Conservation (phyloP, 2,888 invertebrate species). For the Aethes cnicana region DNA sequence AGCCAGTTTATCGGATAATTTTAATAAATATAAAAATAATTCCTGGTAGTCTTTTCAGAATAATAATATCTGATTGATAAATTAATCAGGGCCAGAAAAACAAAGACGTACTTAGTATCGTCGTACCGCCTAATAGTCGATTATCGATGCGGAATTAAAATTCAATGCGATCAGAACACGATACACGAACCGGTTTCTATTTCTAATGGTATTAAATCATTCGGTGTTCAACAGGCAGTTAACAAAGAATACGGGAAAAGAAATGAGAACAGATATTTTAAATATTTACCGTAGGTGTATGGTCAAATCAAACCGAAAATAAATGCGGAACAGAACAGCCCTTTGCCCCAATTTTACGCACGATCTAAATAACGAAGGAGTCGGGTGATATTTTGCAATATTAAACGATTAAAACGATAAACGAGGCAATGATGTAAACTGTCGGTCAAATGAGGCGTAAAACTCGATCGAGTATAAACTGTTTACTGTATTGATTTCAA, state of each 20-base stretch:
- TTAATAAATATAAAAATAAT: no score
- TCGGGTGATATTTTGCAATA: conserved; percentile 11
- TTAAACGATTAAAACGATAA: conserved; percentile 15
- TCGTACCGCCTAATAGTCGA: no score
- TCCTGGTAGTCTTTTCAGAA: no score
- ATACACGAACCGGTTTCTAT: conserved; percentile 35
- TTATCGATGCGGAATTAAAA: neutral
- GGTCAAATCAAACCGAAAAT: conserved; percentile 48
- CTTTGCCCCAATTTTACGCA: conserved; percentile 6
- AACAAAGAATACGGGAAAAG: conserved; percentile 34
- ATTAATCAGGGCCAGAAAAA: no score
- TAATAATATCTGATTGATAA: no score
- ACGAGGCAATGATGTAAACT: conserved; percentile 17
- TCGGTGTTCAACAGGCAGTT: neutral
- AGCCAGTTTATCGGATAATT: no score
- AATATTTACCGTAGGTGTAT: conserved; percentile 50
- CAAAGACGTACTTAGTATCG: no score
- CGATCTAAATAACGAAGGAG: conserved; percentile 4
- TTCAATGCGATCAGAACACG: conserved; percentile 6
- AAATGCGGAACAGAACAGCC: conserved; percentile 37
- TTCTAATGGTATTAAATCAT: conserved; percentile 33
- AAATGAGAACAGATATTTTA: conserved; percentile 31
- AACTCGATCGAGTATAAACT: conserved; percentile 46
- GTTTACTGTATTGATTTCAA: conserved; percentile 45
- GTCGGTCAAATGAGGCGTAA: conserved; percentile 44